Conservation (phyloP, 2,888 invertebrate genomes). For the Anagyrus pseudococci region DNA sequence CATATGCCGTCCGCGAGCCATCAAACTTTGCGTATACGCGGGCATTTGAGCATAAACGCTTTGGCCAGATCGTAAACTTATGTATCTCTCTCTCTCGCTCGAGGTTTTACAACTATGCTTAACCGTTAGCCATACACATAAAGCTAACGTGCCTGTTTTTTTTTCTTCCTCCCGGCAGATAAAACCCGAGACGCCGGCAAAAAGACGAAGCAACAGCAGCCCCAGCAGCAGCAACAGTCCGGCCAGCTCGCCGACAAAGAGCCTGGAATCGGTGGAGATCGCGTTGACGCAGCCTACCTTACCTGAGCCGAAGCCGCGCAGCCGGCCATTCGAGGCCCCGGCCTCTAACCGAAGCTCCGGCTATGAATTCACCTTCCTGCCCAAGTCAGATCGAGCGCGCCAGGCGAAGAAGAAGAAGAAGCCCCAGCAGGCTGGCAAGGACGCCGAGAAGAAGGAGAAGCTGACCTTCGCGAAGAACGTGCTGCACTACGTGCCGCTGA, state of each 20-base stretch:
- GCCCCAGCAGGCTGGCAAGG: neutral
- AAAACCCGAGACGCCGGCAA: neutral
- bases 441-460: slow-evolving; percentile 33
- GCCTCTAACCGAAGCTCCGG: neutral
- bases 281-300: too few relatives aligned
- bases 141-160: too few relatives aligned
- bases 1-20: too few relatives aligned
- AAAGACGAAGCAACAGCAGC: neutral
- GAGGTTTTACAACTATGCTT: too few relatives aligned
- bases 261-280: neutral
- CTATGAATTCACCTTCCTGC: neutral
- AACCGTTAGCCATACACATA: too few relatives aligned
- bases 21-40: too few relatives aligned
- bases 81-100: too few relatives aligned
- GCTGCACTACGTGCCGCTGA: slow-evolving; percentile 48
- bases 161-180: too few relatives aligned
- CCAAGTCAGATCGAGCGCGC: neutral
- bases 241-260: too few relatives aligned
- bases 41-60: too few relatives aligned
- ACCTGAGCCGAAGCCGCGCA: neutral
- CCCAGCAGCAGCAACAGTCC: too few relatives aligned
- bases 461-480: slow-evolving; percentile 48
- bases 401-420: neutral
- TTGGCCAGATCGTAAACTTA: too few relatives aligned
- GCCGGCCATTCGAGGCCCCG: neutral